A percentile compares a stretch with the other conserved stretches of the same genome.
These are phyloP conservation scores for Ibycter americanus DNA, from an alignment of 2,797 vertebrate species.

Conservation along the genomic window DNA sequence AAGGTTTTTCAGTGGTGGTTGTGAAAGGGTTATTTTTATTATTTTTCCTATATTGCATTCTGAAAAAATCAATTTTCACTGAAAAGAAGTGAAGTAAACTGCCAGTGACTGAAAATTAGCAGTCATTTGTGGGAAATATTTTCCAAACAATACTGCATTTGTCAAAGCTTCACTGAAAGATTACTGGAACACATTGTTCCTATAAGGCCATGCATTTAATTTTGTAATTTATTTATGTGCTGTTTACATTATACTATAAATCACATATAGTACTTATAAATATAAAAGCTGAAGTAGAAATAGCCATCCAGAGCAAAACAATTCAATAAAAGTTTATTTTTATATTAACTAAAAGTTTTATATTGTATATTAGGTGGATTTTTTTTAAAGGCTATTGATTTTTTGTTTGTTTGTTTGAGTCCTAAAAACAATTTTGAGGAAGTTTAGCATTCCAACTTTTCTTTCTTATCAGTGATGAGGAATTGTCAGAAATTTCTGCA, in stretches of 20 bases:
- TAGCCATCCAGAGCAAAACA: background rate
- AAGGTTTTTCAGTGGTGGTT: background rate
- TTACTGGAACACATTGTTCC: background rate
- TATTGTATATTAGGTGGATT: background rate
- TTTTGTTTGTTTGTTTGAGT: background rate
- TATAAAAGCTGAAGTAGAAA: background rate
- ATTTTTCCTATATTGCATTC: background rate
- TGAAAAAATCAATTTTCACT: background rate
- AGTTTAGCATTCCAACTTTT: background rate
- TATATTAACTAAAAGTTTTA: background rate
- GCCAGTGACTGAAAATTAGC: background rate
- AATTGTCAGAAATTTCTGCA: background rate
- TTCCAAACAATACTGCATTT: background rate
- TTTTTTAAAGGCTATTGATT: background rate
- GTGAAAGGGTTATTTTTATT: background rate
- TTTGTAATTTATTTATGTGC: background rate
- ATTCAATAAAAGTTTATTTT: background rate
- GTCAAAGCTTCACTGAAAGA: background rate
- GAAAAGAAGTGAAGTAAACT: background rate
- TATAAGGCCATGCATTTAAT: background rate
- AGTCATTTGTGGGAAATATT: background rate
- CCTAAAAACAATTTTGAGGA: background rate
- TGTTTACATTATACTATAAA: background rate
- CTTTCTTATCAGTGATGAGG: background rate
- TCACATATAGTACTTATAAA: background rate